These are phyloP conservation scores for Dichetophora obliterata DNA, from an alignment of 2,888 invertebrate species.

Conservation along the genomic window DNA sequence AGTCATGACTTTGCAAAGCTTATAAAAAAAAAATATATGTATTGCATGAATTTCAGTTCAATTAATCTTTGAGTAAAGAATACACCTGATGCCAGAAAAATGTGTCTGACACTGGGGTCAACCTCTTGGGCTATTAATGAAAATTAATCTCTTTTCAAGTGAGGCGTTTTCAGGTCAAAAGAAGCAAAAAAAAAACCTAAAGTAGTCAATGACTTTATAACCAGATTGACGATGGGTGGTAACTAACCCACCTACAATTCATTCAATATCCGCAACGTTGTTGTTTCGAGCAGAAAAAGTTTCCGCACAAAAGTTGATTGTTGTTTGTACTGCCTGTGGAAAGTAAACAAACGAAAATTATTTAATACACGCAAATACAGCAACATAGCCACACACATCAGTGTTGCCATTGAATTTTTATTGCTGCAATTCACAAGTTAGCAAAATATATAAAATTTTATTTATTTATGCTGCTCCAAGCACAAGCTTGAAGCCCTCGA, in stretches of 20 bases:
- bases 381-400: background rate
- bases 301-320: background rate
- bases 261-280: background rate
- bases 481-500: background rate
- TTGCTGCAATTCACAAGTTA: slow-evolving; percentile 46
- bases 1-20: no score
- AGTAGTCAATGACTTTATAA: background rate
- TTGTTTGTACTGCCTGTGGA: background rate
- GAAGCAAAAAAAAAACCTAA: background rate
- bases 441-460: slow-evolving; percentile 40
- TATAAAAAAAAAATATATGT: no score
- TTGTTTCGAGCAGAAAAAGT: background rate
- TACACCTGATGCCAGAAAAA: background rate
- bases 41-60: background rate
- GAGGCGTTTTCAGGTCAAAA: slow-evolving; percentile 12
- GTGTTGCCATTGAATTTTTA: slow-evolving; percentile 32
- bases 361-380: background rate
- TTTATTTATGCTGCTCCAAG: slow-evolving; percentile 1
- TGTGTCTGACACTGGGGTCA: background rate
- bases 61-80: background rate
- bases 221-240: background rate
- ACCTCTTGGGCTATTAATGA: slow-evolving; percentile 55
- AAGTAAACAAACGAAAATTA: background rate
- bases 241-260: background rate
- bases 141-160: slow-evolving; percentile 64